phyloP scores from a whole-genome alignment of 2,113 vertebrate species.

The Phylloscopus whistleri region DNA sequence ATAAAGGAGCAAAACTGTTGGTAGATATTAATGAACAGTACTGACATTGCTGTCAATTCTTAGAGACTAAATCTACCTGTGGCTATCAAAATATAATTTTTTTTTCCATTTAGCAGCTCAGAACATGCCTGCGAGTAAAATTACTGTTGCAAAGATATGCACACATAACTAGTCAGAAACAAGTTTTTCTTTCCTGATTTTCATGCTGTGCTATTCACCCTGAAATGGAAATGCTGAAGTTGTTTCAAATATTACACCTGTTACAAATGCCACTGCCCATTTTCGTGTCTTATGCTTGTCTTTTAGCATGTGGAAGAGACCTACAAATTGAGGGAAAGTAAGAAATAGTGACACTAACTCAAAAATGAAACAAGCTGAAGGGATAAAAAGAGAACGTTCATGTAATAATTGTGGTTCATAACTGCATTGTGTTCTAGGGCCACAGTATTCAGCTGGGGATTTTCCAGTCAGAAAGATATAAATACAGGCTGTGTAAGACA shows the following conservation, averaged over 20 bases:
- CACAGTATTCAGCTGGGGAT: not conserved
- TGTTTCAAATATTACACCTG: not conserved
- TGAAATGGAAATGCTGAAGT: not conserved
- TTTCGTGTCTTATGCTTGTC: not conserved
- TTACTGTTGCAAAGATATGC: not conserved
- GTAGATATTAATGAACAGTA: not conserved
- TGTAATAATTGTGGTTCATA: not conserved
- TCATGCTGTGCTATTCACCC: not conserved
- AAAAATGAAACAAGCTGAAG: not conserved
- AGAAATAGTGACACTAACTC: not conserved
- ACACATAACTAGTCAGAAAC: not conserved
- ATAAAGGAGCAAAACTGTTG: not conserved
- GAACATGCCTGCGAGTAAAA: not conserved
- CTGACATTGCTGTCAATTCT: not conserved
- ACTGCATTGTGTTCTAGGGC: not conserved
- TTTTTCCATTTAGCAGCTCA: not conserved
- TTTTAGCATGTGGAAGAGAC: not conserved
- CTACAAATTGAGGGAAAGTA: not conserved
- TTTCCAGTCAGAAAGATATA: constrained; percentile 4
- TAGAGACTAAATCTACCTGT: not conserved
- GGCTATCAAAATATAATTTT: not conserved
- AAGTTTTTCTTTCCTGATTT: not conserved
- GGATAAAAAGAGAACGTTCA: not conserved
- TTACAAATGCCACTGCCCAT: not conserved
- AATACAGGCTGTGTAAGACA: not conserved